phyloP scores from a whole-genome alignment of 1,140 invertebrate species.

The Pogonus chalceus region DNA sequence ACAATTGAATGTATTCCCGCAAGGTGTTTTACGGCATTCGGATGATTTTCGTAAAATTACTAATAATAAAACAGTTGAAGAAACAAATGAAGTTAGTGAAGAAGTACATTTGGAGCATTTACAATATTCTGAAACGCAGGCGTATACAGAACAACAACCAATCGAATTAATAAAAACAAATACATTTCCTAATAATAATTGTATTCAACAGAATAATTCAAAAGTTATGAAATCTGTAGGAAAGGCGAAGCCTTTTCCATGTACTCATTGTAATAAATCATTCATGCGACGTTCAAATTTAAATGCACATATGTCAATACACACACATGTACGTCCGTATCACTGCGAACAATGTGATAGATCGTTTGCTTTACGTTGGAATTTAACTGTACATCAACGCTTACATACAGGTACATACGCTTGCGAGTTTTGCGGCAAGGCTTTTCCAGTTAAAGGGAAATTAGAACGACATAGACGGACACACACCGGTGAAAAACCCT shows the following conservation, averaged over 20 bases:
- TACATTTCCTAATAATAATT: not conserved
- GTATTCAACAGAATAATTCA: not conserved
- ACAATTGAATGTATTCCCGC: not conserved
- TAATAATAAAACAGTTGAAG: not conserved
- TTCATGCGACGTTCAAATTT: constrained; percentile 17
- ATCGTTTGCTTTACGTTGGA: constrained; percentile 15
- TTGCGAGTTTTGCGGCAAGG: constrained; percentile 18
- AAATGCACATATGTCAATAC: constrained; percentile 18
- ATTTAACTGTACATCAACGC: constrained; percentile 17
- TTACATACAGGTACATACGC: constrained; percentile 15
- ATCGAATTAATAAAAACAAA: not conserved
- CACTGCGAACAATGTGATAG: constrained; percentile 18
- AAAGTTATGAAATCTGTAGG: not conserved
- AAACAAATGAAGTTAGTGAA: not conserved
- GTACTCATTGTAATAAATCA: constrained; percentile 14
- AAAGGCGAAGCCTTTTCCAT: constrained; percentile 13
- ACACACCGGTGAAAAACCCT: constrained; percentile 20
- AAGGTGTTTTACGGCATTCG: not conserved
- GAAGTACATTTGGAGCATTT: not conserved
- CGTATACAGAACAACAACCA: not conserved
- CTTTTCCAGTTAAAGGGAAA: constrained; percentile 19
- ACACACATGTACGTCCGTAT: constrained; percentile 18
- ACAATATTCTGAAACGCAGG: not conserved
- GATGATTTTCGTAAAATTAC: not conserved
- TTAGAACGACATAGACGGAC: constrained; percentile 19